Conservation (phyloP, 2,888 invertebrate species). For the Rhagonycha lutea region DNA sequence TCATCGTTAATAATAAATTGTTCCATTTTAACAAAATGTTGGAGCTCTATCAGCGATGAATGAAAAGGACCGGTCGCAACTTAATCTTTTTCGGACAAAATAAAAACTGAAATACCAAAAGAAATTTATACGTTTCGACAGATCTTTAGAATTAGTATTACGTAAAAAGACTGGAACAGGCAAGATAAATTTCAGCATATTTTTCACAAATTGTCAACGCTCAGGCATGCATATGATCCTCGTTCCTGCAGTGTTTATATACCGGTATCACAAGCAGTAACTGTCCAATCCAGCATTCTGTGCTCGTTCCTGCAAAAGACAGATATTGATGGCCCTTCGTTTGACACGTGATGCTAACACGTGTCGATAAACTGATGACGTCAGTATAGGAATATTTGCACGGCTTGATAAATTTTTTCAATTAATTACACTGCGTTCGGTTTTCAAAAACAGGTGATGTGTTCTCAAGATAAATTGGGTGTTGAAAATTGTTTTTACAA, state of each 20-base stretch:
- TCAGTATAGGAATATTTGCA: slow-evolving; percentile 6
- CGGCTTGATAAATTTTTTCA: not conserved
- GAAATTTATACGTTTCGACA: slow-evolving; percentile 12
- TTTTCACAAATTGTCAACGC: slow-evolving; percentile 22
- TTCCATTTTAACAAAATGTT: not conserved
- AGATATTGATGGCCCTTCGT: slow-evolving; percentile 28
- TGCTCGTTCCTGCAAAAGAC: slow-evolving; percentile 25
- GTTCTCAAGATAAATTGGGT: not conserved
- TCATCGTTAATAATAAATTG: not conserved
- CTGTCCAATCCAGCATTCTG: slow-evolving; percentile 28
- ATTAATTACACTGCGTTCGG: not conserved
- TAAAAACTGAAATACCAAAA: not conserved
- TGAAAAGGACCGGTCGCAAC: not conserved
- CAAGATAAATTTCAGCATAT: slow-evolving; percentile 21
- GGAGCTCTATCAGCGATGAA: not conserved
- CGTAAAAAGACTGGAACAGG: slow-evolving; percentile 14
- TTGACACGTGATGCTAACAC: slow-evolving; percentile 28
- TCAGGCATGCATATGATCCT: slow-evolving; percentile 21
- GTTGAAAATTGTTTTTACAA: not conserved
- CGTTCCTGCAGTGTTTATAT: slow-evolving; percentile 18
- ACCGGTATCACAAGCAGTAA: slow-evolving; percentile 23
- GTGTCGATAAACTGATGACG: slow-evolving; percentile 25
- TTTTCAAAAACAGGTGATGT: not conserved
- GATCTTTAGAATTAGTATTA: slow-evolving; percentile 12
- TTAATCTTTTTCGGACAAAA: not conserved